Percentiles rank a stretch among this genome's conserved stretches.
These are phyloP conservation scores for Hylomyscus alleni DNA, from an alignment of 2,797 vertebrate genomes.

Conservation along the genomic window DNA sequence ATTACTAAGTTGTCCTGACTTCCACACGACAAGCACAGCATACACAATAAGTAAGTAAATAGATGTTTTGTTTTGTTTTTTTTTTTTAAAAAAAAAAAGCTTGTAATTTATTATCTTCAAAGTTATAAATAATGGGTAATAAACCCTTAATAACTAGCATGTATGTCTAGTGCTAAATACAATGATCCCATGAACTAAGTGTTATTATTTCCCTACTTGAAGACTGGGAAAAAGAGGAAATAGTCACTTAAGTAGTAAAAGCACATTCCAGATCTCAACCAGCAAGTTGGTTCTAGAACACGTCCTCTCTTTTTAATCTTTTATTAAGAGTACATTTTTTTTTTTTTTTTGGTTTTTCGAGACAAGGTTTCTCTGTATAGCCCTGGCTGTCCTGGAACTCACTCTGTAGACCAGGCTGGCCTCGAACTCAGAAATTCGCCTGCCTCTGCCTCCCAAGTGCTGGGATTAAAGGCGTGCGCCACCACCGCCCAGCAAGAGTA, in stretches of 20 bases:
- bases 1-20: neutral
- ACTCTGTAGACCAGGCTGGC: too few species aligned
- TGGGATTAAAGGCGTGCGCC: too few species aligned
- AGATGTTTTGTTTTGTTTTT: neutral
- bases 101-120: constrained; percentile 18
- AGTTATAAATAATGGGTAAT: constrained; percentile 16
- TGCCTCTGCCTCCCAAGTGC: too few species aligned
- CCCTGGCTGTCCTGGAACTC: too few species aligned
- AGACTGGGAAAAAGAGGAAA: constrained; percentile 13
- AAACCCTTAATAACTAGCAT: constrained; percentile 35
- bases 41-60: neutral
- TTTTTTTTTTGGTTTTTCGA: too few species aligned
- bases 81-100: neutral
- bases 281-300: neutral
- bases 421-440: too few species aligned
- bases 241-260: neutral
- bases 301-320: neutral
- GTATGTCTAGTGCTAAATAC: neutral
- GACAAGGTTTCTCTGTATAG: too few species aligned
- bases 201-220: neutral
- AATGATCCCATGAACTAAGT: neutral
- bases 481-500: too few species aligned
- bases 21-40: neutral
- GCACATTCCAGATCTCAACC: neutral
- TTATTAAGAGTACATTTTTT: too few species aligned